Evolutionary conservation across 2,888 invertebrate genomes (phyloP).

Genomic region (Melieria omissa): DNA sequence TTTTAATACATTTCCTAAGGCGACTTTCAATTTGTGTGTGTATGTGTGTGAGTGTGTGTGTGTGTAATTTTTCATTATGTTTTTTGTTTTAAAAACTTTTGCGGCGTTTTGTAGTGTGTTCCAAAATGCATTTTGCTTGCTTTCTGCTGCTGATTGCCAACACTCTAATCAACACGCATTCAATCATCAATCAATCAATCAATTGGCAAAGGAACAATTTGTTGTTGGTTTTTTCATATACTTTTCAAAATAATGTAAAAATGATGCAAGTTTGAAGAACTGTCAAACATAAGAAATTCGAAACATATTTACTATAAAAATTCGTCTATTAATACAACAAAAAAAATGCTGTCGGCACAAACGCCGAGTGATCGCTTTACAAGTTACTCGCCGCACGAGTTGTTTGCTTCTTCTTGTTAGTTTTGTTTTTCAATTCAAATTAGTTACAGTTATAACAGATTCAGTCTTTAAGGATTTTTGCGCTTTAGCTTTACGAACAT

Average conservation of each 20-base stretch:
- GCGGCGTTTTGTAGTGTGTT: constrained; percentile 40
- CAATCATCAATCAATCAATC: constrained; percentile 27
- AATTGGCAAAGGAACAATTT: constrained; percentile 37
- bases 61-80: constrained; percentile 27
- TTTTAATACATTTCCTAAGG: no score
- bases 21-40: constrained; percentile 8
- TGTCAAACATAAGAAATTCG: constrained; percentile 16
- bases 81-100: constrained; percentile 52
- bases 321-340: constrained; percentile 35
- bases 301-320: constrained; percentile 29
- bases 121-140: background rate
- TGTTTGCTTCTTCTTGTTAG: constrained; percentile 25
- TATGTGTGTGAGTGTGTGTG: constrained; percentile 33
- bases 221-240: constrained; percentile 39
- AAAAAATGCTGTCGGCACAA: constrained; percentile 1
- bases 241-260: background rate
- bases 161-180: background rate
- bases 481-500: constrained; percentile 41
- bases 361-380: background rate
- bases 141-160: background rate
- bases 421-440: constrained; percentile 43
- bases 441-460: constrained; percentile 54
- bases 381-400: background rate
- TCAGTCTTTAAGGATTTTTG: constrained; percentile 55
- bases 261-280: constrained; percentile 32